phyloP scores from a whole-genome alignment of 2,797 vertebrate species.

The Phyllotis vaccarum region DNA sequence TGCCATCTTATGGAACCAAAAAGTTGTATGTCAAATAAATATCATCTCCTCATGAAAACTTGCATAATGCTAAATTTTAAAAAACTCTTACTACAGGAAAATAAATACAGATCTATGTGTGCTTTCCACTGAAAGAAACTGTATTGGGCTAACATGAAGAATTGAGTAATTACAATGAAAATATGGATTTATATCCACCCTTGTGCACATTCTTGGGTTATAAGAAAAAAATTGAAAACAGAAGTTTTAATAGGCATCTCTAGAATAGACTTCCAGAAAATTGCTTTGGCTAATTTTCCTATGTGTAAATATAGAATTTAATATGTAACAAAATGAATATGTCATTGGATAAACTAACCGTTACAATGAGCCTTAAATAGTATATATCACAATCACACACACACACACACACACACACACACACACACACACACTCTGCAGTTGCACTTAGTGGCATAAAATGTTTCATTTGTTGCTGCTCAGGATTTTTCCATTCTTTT shows the following conservation, averaged over 20 bases:
- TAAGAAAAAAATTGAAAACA: not conserved
- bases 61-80: conserved; percentile 1
- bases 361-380: not conserved
- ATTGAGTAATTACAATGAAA: not conserved
- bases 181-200: not conserved
- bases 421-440: too few relatives aligned
- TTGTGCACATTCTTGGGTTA: not conserved
- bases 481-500: not conserved
- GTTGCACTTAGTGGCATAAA: not conserved
- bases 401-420: not conserved
- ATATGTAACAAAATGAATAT: not conserved
- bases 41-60: not conserved
- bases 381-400: not conserved
- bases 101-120: not conserved
- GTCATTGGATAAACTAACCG: not conserved
- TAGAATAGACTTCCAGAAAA: conserved; percentile 3
- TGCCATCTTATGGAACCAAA: not conserved
- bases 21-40: conserved; percentile 9
- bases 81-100: not conserved
- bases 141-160: not conserved
- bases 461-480: not conserved
- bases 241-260: not conserved
- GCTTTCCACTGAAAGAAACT: not conserved
- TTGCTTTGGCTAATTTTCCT: not conserved
- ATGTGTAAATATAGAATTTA: not conserved